Percentiles rank a stretch among this genome's conserved stretches.
Evolutionary conservation across 2,113 vertebrate genomes (phyloP).

Genomic region (Tychaedon coryphoeus): DNA sequence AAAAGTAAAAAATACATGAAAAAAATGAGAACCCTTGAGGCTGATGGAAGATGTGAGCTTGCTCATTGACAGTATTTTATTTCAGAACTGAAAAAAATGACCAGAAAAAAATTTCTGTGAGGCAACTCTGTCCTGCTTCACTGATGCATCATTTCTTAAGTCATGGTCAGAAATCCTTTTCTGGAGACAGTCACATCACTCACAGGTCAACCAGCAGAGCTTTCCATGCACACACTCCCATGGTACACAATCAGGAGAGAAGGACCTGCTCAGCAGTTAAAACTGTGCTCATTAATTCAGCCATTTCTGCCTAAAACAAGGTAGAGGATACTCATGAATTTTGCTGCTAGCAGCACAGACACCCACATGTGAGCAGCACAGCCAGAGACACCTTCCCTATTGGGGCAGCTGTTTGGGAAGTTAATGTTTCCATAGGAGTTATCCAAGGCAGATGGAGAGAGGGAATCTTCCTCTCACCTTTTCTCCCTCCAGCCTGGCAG

Average conservation of each 20-base stretch:
- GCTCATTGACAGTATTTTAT: neutral
- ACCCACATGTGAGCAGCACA: neutral
- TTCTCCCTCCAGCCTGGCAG: neutral
- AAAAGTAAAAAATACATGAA: neutral
- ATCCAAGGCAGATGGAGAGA: neutral
- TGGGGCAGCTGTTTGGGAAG: neutral
- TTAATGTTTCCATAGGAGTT: neutral
- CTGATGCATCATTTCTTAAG: neutral
- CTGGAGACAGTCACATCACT: neutral
- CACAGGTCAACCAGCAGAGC: neutral
- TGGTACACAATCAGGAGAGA: neutral
- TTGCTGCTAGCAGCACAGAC: neutral
- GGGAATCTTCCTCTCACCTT: neutral
- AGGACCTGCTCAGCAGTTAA: neutral
- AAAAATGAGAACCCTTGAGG: neutral
- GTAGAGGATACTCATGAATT: neutral
- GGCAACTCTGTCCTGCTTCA: neutral
- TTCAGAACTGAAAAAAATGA: slow-evolving; percentile 17
- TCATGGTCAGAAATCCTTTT: neutral
- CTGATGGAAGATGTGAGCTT: slow-evolving; percentile 17
- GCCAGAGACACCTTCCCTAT: neutral
- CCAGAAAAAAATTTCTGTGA: neutral
- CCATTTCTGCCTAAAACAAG: neutral
- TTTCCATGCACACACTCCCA: neutral
- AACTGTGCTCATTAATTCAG: neutral